Evolutionary conservation across 2,797 vertebrate genomes (phyloP).

Genomic region (Onychomys torridus): DNA sequence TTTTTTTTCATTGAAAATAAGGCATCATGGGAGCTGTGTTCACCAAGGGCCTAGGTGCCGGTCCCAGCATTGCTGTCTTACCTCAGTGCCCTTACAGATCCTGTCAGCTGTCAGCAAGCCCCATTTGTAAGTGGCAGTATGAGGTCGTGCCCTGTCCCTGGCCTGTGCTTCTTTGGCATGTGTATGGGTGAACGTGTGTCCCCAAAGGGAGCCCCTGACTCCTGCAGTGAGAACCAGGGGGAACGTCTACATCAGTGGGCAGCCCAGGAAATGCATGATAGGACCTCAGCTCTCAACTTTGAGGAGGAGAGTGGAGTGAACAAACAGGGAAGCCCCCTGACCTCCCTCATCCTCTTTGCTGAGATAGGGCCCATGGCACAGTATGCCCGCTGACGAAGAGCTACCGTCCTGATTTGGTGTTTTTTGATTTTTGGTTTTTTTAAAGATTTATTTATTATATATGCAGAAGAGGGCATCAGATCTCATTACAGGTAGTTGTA

Average conservation of each 20-base stretch:
- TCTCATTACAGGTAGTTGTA: too few relatives aligned
- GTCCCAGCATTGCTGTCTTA: not conserved
- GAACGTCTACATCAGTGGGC: not conserved
- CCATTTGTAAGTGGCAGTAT: not conserved
- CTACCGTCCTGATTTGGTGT: too few relatives aligned
- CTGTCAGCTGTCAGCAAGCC: too few relatives aligned
- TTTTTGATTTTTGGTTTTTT: too few relatives aligned
- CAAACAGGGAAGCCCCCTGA: not conserved
- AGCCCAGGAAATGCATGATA: not conserved
- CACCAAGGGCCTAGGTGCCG: not conserved
- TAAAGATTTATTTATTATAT: too few relatives aligned
- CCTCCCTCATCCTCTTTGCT: accelerated
- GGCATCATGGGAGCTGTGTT: not conserved
- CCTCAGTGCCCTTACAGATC: not conserved
- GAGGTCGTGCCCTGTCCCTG: not conserved
- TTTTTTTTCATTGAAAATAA: not conserved
- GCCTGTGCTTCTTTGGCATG: not conserved
- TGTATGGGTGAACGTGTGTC: not conserved
- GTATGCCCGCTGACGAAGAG: not conserved
- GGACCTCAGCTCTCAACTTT: not conserved
- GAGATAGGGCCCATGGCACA: not conserved
- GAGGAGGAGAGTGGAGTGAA: not conserved
- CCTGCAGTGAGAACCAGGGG: not conserved
- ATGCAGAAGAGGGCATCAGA: too few relatives aligned
- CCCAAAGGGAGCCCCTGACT: not conserved